Evolutionary conservation across 1,140 invertebrate genomes (phyloP).

Genomic region (Camponotus pennsylvanicus): DNA sequence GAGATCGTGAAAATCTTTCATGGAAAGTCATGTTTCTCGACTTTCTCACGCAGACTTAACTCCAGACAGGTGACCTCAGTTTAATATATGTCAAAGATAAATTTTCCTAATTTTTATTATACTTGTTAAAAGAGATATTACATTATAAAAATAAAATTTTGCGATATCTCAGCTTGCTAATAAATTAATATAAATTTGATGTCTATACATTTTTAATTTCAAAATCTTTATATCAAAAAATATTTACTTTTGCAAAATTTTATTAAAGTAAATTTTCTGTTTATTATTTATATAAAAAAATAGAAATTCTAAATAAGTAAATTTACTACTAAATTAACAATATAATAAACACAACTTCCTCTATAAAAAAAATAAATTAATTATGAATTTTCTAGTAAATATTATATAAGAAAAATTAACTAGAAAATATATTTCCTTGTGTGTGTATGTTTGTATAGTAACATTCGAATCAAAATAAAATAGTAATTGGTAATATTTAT

Average conservation of each 20-base stretch:
- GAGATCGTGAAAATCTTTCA: conserved; percentile 64
- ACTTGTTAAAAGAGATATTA: conserved; percentile 13
- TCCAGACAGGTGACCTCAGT: conserved; percentile 29
- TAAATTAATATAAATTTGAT: neutral
- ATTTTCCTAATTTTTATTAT: conserved; percentile 25
- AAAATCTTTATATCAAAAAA: neutral
- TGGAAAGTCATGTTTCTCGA: conserved; percentile 61
- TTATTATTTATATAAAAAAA: conserved; percentile 8
- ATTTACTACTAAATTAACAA: no score
- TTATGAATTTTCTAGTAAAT: neutral
- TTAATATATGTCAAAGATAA: conserved; percentile 41
- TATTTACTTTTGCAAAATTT: neutral
- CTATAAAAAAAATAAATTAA: neutral
- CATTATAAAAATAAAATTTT: conserved; percentile 3
- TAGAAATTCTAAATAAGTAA: neutral
- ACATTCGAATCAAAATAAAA: conserved; percentile 6
- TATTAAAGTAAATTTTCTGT: neutral
- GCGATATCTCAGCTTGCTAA: neutral
- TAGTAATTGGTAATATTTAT: conserved; percentile 6
- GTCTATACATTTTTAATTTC: neutral
- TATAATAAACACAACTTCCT: no score
- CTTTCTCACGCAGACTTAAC: conserved; percentile 22
- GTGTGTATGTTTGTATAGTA: neutral
- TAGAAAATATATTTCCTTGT: neutral
- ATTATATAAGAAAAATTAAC: conserved; percentile 19